phyloP scores from a whole-genome alignment of 2,113 vertebrate genomes.

The Microcebus jonahi region DNA sequence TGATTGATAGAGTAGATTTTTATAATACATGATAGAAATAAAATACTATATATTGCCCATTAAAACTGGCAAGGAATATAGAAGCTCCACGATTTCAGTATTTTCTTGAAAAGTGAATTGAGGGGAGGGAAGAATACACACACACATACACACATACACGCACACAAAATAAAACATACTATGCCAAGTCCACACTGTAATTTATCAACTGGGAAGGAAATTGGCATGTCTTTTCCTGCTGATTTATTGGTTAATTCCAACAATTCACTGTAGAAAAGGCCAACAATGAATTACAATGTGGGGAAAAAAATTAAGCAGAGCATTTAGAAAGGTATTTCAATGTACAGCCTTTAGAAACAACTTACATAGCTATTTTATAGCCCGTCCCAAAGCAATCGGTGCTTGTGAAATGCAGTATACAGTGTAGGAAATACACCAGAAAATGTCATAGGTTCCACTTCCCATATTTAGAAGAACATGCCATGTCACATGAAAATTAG shows the following conservation, averaged over 20 bases:
- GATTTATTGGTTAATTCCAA: conserved; percentile 90
- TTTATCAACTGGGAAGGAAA: conserved; percentile 89
- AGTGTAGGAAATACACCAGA: neutral
- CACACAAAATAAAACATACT: conserved; percentile 79
- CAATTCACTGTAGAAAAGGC: conserved; percentile 89
- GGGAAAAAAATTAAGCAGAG: conserved; percentile 83
- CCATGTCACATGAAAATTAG: neutral
- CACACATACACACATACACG: conserved; percentile 72
- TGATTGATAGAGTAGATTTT: conserved; percentile 46
- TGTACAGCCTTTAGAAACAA: conserved; percentile 75
- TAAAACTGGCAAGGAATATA: conserved; percentile 62
- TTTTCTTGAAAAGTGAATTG: conserved; percentile 74
- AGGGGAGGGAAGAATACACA: neutral
- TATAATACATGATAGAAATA: conserved; percentile 37
- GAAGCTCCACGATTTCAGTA: conserved; percentile 62
- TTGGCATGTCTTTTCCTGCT: conserved; percentile 89
- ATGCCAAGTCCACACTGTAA: conserved; percentile 81
- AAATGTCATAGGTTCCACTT: neutral
- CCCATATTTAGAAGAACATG: neutral
- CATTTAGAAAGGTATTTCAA: conserved; percentile 83
- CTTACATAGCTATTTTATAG: conserved; percentile 66
- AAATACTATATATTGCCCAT: conserved; percentile 59
- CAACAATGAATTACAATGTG: conserved; percentile 88
- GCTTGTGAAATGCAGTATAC: neutral
- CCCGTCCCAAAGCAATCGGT: conserved; percentile 49